Conservation (phyloP, 1,140 invertebrate species). For the Doryteuthis pealeii region DNA sequence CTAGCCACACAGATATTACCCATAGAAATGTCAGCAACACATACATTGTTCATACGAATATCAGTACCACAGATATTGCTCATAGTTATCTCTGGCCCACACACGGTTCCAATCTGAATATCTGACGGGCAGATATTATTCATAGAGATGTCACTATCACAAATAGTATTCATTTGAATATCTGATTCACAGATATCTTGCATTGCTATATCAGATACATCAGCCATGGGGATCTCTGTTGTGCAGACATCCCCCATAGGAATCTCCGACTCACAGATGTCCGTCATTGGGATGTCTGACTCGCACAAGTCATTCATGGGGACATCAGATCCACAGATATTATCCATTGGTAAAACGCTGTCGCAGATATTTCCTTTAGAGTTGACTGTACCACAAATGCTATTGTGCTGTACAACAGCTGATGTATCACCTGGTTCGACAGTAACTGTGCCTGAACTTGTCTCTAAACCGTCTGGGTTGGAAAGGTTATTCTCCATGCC, state of each 20-base stretch:
- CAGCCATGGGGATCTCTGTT: background rate
- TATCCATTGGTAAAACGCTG: conserved; percentile 1
- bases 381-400: background rate
- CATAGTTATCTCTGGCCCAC: conserved; percentile 3
- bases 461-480: background rate
- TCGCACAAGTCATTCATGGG: background rate
- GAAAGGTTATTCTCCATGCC: background rate
- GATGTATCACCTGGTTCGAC: background rate
- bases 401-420: background rate
- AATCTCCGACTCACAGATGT: background rate
- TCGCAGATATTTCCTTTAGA: conserved; percentile 5
- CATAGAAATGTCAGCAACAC: conserved; percentile 5
- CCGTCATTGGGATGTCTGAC: background rate
- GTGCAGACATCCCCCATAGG: background rate
- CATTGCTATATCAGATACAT: conserved; percentile 6
- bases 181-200: conserved; percentile 6
- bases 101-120: conserved; percentile 1
- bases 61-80: conserved; percentile 1
- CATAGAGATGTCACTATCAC: conserved; percentile 6
- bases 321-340: background rate
- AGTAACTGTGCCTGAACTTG: background rate
- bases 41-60: conserved; percentile 1
- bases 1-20: background rate
- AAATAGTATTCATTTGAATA: conserved; percentile 4
- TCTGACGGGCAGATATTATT: conserved; percentile 4